Evolutionary conservation across 2,797 vertebrate species (phyloP), one percentile per base, ranked within the genome.

Genomic region (Oryzias sinensis): DNA sequence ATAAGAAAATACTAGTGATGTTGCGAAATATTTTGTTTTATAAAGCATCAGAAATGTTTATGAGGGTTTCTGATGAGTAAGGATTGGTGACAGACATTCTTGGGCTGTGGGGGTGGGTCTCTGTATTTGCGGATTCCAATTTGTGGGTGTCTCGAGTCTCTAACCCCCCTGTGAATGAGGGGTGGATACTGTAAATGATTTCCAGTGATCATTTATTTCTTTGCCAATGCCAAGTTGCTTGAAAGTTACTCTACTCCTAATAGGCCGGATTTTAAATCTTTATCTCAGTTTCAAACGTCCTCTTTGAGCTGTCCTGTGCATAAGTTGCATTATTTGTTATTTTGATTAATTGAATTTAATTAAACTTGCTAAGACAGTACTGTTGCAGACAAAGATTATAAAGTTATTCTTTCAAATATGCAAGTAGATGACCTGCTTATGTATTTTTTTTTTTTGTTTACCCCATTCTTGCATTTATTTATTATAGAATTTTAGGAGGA

Each of bases 321-420:
- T 43, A 47, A 47, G 53, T 44, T 33, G 42, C 42, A 46, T 50
- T 49, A 48, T 49, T 52, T 72, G 20, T 18, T 56, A 11, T 44
- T 17, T 22, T 5, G 5, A 62, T 42, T 27, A 52, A 53, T 61
- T 43, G 37, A 15, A 54, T 58, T 66, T 63, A 66, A 60, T 49
- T 17, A 49, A 59, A 72, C 64, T 14, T 42, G 53, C 50, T 40
- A 49, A 49, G 29, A 17, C 55, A 66, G 55, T 52, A 62, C 13
- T 20, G 14, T 27, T 65, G 42, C 49, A 44, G 29, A 56, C 51
- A 5, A 46, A 37, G 9, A 4, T 22, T 22, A 3, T 4, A 37
- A 37, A 37, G 3, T 37, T 11, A 37, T 37, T 37, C 2, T 11
- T 37, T 11, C 33, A 13, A 37, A 11, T 52, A 44, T 40, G 40